A percentile compares a stretch with the other conserved stretches of the same genome.
Conservation (phyloP, 1,140 invertebrate genomes). For the Pectinophora gossypiella region DNA sequence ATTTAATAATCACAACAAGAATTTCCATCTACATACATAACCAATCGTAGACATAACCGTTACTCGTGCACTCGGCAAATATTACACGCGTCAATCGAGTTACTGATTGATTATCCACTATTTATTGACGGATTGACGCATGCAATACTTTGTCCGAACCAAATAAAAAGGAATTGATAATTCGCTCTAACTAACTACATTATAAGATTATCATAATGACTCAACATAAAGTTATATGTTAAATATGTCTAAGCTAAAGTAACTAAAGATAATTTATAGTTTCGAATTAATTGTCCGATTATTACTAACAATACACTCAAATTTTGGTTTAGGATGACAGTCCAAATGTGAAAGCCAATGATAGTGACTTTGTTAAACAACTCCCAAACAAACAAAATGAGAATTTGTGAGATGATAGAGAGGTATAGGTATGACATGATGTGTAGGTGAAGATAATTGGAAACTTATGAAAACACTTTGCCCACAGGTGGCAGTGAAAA, state of each 20-base stretch:
- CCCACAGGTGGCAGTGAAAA: too few relatives aligned
- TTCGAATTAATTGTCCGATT: too few relatives aligned
- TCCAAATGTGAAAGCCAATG: neutral
- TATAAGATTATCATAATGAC: conserved; percentile 44
- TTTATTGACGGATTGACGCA: too few relatives aligned
- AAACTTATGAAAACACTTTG: neutral
- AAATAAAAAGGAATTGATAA: conserved; percentile 10
- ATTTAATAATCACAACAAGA: conserved; percentile 49
- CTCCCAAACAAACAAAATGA: too few relatives aligned
- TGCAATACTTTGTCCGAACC: too few relatives aligned
- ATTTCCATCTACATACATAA: conserved; percentile 27
- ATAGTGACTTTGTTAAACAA: neutral
- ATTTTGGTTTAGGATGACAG: neutral
- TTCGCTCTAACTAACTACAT: conserved; percentile 20
- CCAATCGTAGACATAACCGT: neutral
- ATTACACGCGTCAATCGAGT: neutral
- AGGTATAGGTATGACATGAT: too few relatives aligned
- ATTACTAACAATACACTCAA: neutral
- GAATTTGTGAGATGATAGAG: too few relatives aligned
- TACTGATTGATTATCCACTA: too few relatives aligned
- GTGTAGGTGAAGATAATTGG: too few relatives aligned
- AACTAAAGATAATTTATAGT: conserved; percentile 12
- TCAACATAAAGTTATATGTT: conserved; percentile 29
- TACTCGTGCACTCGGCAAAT: neutral
- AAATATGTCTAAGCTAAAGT: conserved; percentile 8